Conservation (phyloP, 2,888 invertebrate genomes). For the Eurois occulta region DNA sequence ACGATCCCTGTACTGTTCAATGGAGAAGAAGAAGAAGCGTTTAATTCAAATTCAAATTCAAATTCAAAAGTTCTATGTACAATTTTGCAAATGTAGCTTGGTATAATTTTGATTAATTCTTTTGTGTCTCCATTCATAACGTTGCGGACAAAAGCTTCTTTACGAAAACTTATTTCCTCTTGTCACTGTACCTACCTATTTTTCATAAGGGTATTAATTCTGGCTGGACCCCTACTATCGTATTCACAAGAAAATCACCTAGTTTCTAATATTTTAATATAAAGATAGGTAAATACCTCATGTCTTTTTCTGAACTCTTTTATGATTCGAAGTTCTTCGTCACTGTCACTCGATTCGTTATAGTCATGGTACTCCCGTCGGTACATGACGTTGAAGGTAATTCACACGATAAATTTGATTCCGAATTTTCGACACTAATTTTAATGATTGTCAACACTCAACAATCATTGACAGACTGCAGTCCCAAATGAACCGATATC, state of each 20-base stretch:
- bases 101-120: constrained; percentile 8
- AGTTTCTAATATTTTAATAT: background rate
- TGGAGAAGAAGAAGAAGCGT: too few relatives aligned
- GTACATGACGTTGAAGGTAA: constrained; percentile 30
- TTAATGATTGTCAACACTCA: constrained; percentile 11
- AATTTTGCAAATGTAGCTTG: background rate
- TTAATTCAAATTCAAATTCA: too few relatives aligned
- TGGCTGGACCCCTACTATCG: background rate
- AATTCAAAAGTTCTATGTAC: background rate
- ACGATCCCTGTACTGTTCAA: too few relatives aligned
- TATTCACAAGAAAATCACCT: background rate
- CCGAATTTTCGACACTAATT: background rate
- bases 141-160: constrained; percentile 12
- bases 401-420: constrained; percentile 13
- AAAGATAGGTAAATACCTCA: constrained; percentile 44
- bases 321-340: constrained; percentile 66
- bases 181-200: background rate
- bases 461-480: constrained; percentile 13
- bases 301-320: constrained; percentile 54
- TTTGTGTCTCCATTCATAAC: constrained; percentile 6
- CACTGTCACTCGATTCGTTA: constrained; percentile 69
- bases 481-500: constrained; percentile 20
- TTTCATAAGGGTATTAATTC: constrained; percentile 1
- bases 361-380: constrained; percentile 23
- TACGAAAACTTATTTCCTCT: constrained; percentile 5